Conservation (phyloP, 2,797 vertebrate species). For the Thripadectes ignobilis region DNA sequence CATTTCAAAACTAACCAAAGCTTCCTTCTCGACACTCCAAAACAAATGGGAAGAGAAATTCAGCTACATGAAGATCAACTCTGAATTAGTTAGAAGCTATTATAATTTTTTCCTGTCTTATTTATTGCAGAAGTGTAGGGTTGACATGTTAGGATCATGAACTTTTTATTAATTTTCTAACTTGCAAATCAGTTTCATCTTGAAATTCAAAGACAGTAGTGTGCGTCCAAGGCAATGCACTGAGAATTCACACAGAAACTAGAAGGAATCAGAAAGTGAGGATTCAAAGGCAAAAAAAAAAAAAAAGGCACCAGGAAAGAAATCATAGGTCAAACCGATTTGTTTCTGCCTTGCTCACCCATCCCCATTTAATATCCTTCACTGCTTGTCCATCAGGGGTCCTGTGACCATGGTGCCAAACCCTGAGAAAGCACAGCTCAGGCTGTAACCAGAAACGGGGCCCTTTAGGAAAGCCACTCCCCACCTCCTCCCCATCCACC, state of each 20-base stretch:
- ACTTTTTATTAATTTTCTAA: neutral
- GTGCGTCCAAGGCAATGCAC: neutral
- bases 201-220: neutral
- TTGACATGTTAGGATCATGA: neutral
- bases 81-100: neutral
- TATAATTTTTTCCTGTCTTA: neutral
- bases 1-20: neutral
- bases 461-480: neutral
- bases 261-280: neutral
- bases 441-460: fast-evolving
- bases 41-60: neutral
- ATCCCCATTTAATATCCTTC: neutral
- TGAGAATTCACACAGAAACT: neutral
- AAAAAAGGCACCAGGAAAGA: neutral
- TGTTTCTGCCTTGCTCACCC: neutral
- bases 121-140: neutral
- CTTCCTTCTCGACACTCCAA: neutral
- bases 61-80: neutral
- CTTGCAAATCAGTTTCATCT: neutral
- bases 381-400: neutral
- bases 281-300: neutral
- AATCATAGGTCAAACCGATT: neutral
- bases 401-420: neutral
- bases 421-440: neutral
- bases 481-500: neutral